Conservation (phyloP, 2,113 vertebrate species). For the Pan troglodytes region NHGRI_mPanTro3-v2.1_pri NC_072414.2:83655001-83655500, state of each 20-base stretch:
- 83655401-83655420: background rate
- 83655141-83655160: background rate
- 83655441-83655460: background rate
- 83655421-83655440: background rate
- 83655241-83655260: rapidly evolving
- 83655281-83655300: background rate
- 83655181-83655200: rapidly evolving
- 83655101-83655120: background rate
- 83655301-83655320: background rate
- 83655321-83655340: background rate
- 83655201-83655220: rapidly evolving
- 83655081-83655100: background rate
- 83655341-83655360: background rate
- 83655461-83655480: background rate
- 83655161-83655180: background rate
- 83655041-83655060: background rate
- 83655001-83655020: background rate
- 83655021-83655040: background rate
- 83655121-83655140: background rate
- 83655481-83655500: background rate
- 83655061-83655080: background rate
- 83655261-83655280: background rate
- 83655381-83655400: background rate
- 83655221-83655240: background rate
- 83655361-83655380: background rate